Evolutionary conservation across 2,888 invertebrate genomes (phyloP).

Genomic region (Nysson spinosus): DNA sequence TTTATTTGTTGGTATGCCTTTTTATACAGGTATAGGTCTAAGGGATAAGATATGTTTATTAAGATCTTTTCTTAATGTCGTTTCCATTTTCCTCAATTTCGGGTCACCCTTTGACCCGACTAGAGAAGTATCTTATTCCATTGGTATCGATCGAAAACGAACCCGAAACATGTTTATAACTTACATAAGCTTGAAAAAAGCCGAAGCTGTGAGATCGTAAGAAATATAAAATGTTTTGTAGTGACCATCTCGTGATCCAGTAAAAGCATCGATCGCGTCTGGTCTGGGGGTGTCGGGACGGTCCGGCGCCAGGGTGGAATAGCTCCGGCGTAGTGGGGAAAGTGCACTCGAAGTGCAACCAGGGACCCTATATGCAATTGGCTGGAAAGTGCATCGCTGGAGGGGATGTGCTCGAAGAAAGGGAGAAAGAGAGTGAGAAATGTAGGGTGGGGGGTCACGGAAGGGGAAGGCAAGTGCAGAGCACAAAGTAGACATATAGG

Average conservation of each 20-base stretch:
- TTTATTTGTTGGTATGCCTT: too few species aligned
- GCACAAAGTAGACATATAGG: slow-evolving; percentile 67
- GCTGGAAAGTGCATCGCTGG: slow-evolving; percentile 58
- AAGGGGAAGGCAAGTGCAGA: slow-evolving; percentile 56
- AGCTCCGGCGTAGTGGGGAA: slow-evolving; percentile 49
- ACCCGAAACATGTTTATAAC: too few species aligned
- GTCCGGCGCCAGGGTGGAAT: slow-evolving; percentile 53
- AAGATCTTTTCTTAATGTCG: too few species aligned
- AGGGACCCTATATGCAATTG: slow-evolving; percentile 60
- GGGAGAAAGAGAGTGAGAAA: slow-evolving; percentile 15
- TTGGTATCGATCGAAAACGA: too few species aligned
- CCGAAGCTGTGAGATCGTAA: too few species aligned
- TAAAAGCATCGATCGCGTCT: slow-evolving; percentile 57
- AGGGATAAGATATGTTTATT: too few species aligned
- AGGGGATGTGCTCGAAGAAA: slow-evolving; percentile 51
- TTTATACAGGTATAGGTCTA: too few species aligned
- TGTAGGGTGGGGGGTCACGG: slow-evolving; percentile 36
- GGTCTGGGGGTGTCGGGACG: slow-evolving; percentile 27
- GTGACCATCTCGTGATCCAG: slow-evolving; percentile 30
- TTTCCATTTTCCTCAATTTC: too few species aligned
- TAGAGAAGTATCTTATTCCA: too few species aligned
- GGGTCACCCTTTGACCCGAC: too few species aligned
- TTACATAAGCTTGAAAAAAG: too few species aligned
- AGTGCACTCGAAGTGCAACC: slow-evolving; percentile 56
- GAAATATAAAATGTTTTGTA: too few species aligned